phyloP scores from a whole-genome alignment of 1,140 invertebrate species.

The Trachymyrmex septentrionalis region DNA sequence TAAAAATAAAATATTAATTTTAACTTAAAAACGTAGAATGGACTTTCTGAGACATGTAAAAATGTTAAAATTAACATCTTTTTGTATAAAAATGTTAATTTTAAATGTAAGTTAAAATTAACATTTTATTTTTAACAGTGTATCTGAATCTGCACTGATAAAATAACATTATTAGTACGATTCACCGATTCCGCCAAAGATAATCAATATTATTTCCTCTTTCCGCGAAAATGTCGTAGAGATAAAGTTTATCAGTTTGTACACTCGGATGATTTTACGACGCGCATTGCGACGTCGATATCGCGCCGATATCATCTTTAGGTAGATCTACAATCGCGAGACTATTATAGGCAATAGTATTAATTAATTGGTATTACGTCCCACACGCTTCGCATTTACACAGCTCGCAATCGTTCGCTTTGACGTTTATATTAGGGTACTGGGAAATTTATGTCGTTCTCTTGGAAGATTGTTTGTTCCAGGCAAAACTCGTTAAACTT shows the following conservation, averaged over 20 bases:
- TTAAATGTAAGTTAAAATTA: too few species aligned
- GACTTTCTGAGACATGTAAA: too few species aligned
- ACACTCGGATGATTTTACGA: slow-evolving; percentile 60
- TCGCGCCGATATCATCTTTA: background rate
- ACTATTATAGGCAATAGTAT: slow-evolving; percentile 24
- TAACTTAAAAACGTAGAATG: too few species aligned
- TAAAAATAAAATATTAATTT: too few species aligned
- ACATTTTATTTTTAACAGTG: too few species aligned
- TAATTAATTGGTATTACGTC: slow-evolving; percentile 21
- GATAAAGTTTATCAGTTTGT: slow-evolving; percentile 67
- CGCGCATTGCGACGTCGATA: slow-evolving; percentile 32
- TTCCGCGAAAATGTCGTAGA: slow-evolving; percentile 35
- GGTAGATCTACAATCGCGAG: background rate
- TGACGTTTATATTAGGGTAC: slow-evolving; percentile 50
- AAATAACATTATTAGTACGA: background rate
- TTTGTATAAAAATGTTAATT: too few species aligned
- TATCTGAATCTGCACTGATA: background rate
- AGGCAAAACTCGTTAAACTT: slow-evolving; percentile 47
- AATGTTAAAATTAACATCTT: too few species aligned
- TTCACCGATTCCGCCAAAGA: slow-evolving; percentile 21
- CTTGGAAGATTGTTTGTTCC: slow-evolving; percentile 49
- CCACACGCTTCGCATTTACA: slow-evolving; percentile 4
- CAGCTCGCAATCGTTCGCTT: slow-evolving; percentile 22
- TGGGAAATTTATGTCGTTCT: slow-evolving; percentile 42
- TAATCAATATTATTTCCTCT: slow-evolving; percentile 42